Evolutionary conservation across 2,888 invertebrate genomes (phyloP).

Genomic region (Ophion costatus): DNA sequence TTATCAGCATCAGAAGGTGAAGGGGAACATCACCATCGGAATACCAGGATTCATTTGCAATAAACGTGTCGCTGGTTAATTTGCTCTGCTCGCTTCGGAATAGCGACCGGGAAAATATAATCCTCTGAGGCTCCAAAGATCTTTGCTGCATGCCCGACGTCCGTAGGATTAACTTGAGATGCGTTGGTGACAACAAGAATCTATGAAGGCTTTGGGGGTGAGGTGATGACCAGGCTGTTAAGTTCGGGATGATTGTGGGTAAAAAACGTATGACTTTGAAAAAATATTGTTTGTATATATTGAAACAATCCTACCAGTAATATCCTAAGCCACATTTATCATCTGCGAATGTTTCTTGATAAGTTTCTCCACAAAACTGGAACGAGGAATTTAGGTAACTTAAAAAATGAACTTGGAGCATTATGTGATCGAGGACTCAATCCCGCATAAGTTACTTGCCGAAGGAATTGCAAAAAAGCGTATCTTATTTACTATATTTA

Average conservation of each 20-base stretch:
- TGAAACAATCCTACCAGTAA: neutral
- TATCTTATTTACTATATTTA: too few relatives aligned
- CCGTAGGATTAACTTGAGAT: constrained; percentile 27
- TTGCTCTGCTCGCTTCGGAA: constrained; percentile 65
- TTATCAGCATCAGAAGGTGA: constrained; percentile 44
- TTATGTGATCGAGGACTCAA: too few relatives aligned
- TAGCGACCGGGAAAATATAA: constrained; percentile 55
- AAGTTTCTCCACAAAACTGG: too few relatives aligned
- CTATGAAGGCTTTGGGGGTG: constrained; percentile 1
- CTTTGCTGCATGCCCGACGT: constrained; percentile 30
- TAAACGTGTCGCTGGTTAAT: constrained; percentile 82
- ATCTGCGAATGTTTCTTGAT: too few relatives aligned
- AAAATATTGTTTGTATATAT: neutral
- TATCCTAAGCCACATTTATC: too few relatives aligned
- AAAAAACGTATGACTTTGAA: too few relatives aligned
- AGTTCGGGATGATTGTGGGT: neutral
- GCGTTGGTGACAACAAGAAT: constrained; percentile 20
- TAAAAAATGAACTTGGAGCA: too few relatives aligned
- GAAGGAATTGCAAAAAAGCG: too few relatives aligned
- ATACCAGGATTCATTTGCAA: constrained; percentile 82
- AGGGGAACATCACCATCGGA: constrained; percentile 32
- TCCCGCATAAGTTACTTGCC: too few relatives aligned
- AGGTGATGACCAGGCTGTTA: neutral
- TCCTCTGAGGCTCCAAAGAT: constrained; percentile 27
- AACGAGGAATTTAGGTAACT: too few relatives aligned